These are phyloP conservation scores for Solenodon paradoxus DNA, from an alignment of 2,113 vertebrate species.

Conservation along the genomic window DNA sequence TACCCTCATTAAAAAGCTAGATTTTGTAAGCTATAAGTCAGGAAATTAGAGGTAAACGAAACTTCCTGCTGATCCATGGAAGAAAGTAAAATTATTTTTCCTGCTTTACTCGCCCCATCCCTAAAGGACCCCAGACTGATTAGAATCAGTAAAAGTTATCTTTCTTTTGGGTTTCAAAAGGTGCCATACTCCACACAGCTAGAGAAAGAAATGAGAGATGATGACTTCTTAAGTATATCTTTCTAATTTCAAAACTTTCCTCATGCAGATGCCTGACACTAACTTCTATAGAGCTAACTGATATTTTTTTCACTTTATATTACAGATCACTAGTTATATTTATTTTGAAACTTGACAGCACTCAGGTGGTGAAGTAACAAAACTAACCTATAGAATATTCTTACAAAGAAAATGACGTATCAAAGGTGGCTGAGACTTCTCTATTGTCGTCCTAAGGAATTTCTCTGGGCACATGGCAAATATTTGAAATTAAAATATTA, in stretches of 20 bases:
- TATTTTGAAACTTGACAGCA: neutral
- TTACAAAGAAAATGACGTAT: neutral
- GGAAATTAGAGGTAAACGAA: neutral
- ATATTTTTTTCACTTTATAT: neutral
- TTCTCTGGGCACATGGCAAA: neutral
- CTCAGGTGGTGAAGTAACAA: slow-evolving; percentile 40
- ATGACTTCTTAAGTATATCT: neutral
- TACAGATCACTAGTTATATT: neutral
- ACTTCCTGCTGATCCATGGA: neutral
- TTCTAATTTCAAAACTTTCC: slow-evolving; percentile 19
- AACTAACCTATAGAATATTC: neutral
- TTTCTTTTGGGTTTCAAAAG: slow-evolving; percentile 24
- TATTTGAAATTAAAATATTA: slow-evolving; percentile 38
- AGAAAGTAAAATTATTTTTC: neutral
- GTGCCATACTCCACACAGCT: neutral
- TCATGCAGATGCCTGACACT: neutral
- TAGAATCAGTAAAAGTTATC: neutral
- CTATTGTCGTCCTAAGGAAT: neutral
- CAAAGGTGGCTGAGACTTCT: neutral
- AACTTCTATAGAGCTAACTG: neutral
- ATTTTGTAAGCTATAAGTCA: neutral
- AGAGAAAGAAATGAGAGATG: slow-evolving; percentile 7
- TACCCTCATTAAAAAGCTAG: neutral
- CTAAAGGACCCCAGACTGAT: neutral
- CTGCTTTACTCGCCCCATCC: neutral